These are phyloP conservation scores for Tragopan temminckii DNA, from an alignment of 2,797 vertebrate species.

Conservation along the genomic window DNA sequence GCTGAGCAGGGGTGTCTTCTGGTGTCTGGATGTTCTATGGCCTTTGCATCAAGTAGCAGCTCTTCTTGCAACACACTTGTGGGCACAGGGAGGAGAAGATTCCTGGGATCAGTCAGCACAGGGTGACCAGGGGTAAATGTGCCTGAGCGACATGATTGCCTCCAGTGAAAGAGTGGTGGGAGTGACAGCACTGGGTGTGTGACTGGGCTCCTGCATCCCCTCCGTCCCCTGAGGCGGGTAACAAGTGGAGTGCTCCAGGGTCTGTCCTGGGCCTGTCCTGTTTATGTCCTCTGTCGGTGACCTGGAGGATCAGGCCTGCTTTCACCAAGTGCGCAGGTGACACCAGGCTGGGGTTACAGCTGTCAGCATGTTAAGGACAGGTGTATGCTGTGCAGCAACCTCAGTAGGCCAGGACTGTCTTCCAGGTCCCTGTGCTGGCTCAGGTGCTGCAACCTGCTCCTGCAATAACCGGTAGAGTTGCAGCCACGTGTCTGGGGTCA, in stretches of 20 bases:
- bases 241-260: background rate
- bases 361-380: background rate
- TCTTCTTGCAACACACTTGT: background rate
- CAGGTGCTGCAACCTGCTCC: background rate
- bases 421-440: background rate
- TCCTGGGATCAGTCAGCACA: background rate
- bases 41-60: background rate
- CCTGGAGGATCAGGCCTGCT: background rate
- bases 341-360: background rate
- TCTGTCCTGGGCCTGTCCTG: background rate
- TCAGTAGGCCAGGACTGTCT: background rate
- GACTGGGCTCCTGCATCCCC: fast-evolving
- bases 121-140: background rate
- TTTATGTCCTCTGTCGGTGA: background rate
- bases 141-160: background rate
- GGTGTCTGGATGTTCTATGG: background rate
- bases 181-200: background rate
- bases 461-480: background rate
- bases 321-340: background rate
- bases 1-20: background rate
- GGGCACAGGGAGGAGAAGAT: background rate
- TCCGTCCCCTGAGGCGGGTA: background rate
- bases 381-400: background rate
- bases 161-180: background rate
- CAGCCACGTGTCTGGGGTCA: background rate